These are phyloP conservation scores for Aphidius gifuensis DNA, from an alignment of 1,140 invertebrate species.

Conservation along the genomic window DNA sequence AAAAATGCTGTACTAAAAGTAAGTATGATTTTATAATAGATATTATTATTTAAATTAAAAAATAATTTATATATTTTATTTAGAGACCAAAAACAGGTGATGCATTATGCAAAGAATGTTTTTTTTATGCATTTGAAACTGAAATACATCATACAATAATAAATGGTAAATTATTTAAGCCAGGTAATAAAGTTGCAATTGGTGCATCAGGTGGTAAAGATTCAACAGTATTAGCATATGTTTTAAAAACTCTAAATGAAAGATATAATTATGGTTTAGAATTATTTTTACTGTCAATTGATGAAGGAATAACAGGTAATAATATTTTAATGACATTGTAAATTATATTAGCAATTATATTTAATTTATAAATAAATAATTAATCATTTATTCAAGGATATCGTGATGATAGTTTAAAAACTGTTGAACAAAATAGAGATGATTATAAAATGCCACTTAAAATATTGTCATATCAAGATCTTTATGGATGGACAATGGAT, in stretches of 20 bases:
- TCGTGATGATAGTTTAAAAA: slow-evolving; percentile 96
- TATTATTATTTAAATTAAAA: background rate
- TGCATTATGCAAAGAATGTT: slow-evolving; percentile 92
- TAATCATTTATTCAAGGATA: slow-evolving; percentile 65
- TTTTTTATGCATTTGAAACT: slow-evolving; percentile 90
- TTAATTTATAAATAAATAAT: background rate
- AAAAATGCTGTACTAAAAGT: slow-evolving; percentile 72
- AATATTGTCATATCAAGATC: slow-evolving; percentile 95
- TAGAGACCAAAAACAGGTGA: slow-evolving; percentile 88
- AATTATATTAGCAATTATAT: background rate
- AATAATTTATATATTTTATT: slow-evolving; percentile 35
- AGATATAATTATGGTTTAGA: slow-evolving; percentile 89
- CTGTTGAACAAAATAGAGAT: slow-evolving; percentile 89
- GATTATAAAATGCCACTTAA: slow-evolving; percentile 93
- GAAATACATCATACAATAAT: slow-evolving; percentile 95
- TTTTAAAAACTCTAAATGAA: slow-evolving; percentile 89
- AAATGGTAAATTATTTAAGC: slow-evolving; percentile 79
- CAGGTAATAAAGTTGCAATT: slow-evolving; percentile 87
- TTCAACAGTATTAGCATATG: slow-evolving; percentile 93
- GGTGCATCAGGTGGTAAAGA: slow-evolving; percentile 99
- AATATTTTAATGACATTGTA: background rate
- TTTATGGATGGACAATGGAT: slow-evolving; percentile 99
- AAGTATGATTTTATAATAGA: slow-evolving; percentile 30
- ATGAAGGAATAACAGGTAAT: slow-evolving; percentile 94
- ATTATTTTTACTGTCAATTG: slow-evolving; percentile 91